These are phyloP conservation scores for Alosa alosa DNA, from an alignment of 2,113 vertebrate genomes.

Conservation along the genomic window DNA sequence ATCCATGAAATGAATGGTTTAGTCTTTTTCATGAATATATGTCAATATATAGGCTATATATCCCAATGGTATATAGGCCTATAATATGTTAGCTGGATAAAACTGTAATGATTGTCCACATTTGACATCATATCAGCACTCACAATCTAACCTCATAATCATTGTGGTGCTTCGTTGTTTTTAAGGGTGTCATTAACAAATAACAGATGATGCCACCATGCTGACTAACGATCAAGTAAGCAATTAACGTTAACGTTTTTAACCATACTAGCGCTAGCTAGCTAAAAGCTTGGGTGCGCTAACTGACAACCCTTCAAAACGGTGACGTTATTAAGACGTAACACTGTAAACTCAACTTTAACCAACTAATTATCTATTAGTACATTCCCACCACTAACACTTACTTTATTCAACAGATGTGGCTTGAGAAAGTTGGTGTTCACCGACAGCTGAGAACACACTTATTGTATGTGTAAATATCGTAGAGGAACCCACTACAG, in stretches of 20 bases:
- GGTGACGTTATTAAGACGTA: background rate
- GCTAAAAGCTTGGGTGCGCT: background rate
- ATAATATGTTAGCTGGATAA: too few species aligned
- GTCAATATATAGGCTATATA: too few species aligned
- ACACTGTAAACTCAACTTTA: background rate
- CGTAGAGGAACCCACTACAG: background rate
- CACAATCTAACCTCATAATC: background rate
- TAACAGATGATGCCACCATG: background rate
- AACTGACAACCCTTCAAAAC: background rate
- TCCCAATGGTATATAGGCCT: too few species aligned
- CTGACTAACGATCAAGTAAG: background rate
- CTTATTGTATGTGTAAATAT: background rate
- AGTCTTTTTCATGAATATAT: too few species aligned
- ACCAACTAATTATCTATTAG: background rate
- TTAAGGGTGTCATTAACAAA: background rate
- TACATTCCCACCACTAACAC: background rate
- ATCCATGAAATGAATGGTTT: too few species aligned
- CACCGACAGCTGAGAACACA: background rate
- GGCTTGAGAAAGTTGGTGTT: background rate
- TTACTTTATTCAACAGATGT: background rate
- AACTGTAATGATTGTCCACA: too few species aligned
- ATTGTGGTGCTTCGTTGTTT: background rate
- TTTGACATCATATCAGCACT: too few species aligned
- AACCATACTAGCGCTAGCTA: background rate
- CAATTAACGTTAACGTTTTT: background rate